phyloP scores from a whole-genome alignment of 1,140 invertebrate genomes.

The Drosophila kurseongensis region DNA sequence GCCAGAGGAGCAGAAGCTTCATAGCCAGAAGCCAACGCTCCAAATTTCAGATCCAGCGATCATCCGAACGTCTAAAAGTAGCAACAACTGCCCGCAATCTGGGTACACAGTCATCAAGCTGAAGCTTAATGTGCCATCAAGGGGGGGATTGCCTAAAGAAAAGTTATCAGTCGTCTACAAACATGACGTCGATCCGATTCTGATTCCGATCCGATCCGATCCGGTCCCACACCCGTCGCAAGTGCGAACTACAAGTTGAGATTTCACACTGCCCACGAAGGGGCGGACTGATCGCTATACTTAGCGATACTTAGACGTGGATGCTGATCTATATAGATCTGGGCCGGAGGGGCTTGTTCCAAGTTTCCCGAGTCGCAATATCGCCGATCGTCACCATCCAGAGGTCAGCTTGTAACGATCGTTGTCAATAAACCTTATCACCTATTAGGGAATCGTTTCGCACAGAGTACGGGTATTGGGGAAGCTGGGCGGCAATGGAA shows the following conservation, averaged over 20 bases:
- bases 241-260: conserved; percentile 39
- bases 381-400: conserved; percentile 37
- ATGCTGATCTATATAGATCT: conserved; percentile 4
- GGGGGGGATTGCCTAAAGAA: conserved; percentile 78
- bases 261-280: conserved; percentile 57
- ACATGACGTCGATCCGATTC: conserved; percentile 59
- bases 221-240: conserved; percentile 26
- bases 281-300: conserved; percentile 47
- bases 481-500: conserved; percentile 55
- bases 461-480: conserved; percentile 2
- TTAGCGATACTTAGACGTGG: background rate
- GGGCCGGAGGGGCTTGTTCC: conserved; percentile 59
- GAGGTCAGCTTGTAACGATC: conserved; percentile 61
- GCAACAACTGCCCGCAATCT: conserved; percentile 49
- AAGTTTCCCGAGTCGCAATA: conserved; percentile 52
- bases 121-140: conserved; percentile 74
- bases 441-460: conserved; percentile 26
- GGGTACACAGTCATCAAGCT: conserved; percentile 69
- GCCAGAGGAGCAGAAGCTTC: conserved; percentile 20
- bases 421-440: conserved; percentile 79
- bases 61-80: conserved; percentile 26
- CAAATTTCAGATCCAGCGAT: conserved; percentile 21
- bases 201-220: conserved; percentile 7
- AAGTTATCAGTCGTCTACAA: conserved; percentile 68
- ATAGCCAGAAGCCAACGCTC: conserved; percentile 19